phyloP scores from a whole-genome alignment of 2,888 invertebrate genomes.

The Eupithecia inturbata region DNA sequence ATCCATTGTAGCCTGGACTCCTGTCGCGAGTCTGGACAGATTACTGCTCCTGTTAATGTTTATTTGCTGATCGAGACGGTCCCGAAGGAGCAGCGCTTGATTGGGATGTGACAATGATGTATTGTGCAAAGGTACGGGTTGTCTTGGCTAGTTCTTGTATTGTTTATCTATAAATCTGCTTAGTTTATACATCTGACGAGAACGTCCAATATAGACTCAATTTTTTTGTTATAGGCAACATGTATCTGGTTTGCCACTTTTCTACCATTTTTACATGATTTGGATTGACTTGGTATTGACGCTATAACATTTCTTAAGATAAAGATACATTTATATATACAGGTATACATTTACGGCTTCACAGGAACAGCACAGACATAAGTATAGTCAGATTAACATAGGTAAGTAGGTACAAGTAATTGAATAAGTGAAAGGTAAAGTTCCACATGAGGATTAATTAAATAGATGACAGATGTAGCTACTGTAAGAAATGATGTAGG shows the following conservation, averaged over 20 bases:
- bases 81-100: conserved; percentile 49
- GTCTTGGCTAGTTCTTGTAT: conserved; percentile 26
- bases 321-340: too few relatives aligned
- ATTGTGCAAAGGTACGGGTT: conserved; percentile 41
- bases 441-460: too few relatives aligned
- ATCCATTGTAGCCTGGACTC: conserved; percentile 9
- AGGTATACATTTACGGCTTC: too few relatives aligned
- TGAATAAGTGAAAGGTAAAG: too few relatives aligned
- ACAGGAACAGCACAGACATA: too few relatives aligned
- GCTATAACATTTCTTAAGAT: too few relatives aligned
- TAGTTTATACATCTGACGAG: background rate
- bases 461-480: too few relatives aligned
- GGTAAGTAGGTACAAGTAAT: too few relatives aligned
- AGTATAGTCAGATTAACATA: too few relatives aligned
- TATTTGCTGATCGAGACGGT: conserved; percentile 46
- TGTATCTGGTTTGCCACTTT: too few relatives aligned
- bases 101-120: conserved; percentile 55
- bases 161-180: conserved; percentile 3
- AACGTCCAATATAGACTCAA: background rate
- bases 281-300: background rate
- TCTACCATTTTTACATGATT: background rate
- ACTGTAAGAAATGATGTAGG: too few relatives aligned
- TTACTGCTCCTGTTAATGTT: conserved; percentile 52
- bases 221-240: too few relatives aligned
- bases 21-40: conserved; percentile 38